Base-by-base conservation (phyloP, 2,113 vertebrate genomes). In the Camarhynchus parvulus region DNA sequence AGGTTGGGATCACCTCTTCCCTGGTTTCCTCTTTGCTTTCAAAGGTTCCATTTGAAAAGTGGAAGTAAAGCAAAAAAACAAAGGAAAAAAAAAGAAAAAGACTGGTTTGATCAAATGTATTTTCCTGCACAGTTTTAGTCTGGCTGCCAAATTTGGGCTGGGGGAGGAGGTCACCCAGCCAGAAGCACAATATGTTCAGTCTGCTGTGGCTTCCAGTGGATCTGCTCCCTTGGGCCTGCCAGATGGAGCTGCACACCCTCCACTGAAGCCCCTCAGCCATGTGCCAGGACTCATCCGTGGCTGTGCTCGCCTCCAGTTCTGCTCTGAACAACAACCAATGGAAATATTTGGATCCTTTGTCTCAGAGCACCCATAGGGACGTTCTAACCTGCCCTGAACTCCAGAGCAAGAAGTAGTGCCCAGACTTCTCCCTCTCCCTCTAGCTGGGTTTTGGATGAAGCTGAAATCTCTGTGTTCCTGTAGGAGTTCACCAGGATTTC, bases 81-180 rank as follows among this genome's bases (percentile, higher is more conserved):
- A 22, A 24, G 15, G 20, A 18, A 49, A 25, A 15, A 52, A 50
- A 21, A 27, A 21, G 24, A 49, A 23, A 17, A 21, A 24, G 6
- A 27, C 17, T 33, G 6, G 42, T 37, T 94, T 53, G 66, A 85
- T 83, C 44, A 28, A 89, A 66, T 15, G 31, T 20, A 33, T 70
- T 58, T 69, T 33, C 22, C 61, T 84, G 14, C 31, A 63, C 31
- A 0, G 1, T 70, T 93, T 74, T 31, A 78, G 42, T 41, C 69
- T 75, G 77, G 50, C 46, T 94, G 92, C 90, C 88, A 89, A 84
- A 87, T 69, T 59, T 74, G 88, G 64, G 77, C 59, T 47, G 69
- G 44, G 62, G 49, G 83, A 94, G 42, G 76, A 94, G 87, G 84
- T 89, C 55, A 58, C 68, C 41, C 81, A 77, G 81, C 16, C 89